Base-by-base conservation (phyloP, 2,888 invertebrate genomes). In the Yponomeuta cagnagella region DNA sequence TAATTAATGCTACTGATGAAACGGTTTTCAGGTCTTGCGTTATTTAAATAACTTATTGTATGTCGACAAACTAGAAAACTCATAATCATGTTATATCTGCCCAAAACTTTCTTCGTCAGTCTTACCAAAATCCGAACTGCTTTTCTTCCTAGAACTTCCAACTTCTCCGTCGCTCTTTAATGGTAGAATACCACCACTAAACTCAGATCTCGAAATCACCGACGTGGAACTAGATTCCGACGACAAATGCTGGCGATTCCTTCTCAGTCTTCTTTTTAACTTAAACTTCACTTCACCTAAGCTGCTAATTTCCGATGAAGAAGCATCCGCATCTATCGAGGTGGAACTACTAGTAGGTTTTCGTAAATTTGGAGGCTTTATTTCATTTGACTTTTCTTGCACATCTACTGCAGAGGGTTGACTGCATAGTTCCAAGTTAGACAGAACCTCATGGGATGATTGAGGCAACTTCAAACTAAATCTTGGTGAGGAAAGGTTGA, bases 261-360 rank as follows among this genome's bases (percentile, higher is more conserved):
- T 83, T 12, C 73, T 77, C 15, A 82, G 71, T 70, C 75, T 82
- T 72, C 77, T 82, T 73, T 80, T 86, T n/a, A 85, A 74, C 72
- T 77, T 81, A 30, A 79, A 75, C 72, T 79, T 87, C 2, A 91
- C 78, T 80, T 92, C 90, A 31, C 92, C 92, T 74, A 90, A 80
- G 75, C 92, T 92, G 74, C 89, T 90, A n/a, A 91, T 78, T 73
- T 90, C 91, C 63, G 91, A 88, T 1, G 90, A 89, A 4, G 85
- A 85, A 73, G 82, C 82, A 68, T 87, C 87, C n/a, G 80, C 87
- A 67, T 90, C 90, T 31, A 81, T 73, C 0, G 90, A 90, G 77
- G 87, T 90, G 0, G 89, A 85, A 76, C 88, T 89, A 71, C 77
- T 82, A 10, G 74, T 70, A 43, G 76, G 73, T 23, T 72, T 74